Conservation (phyloP, 64 coral and sea anemone species). For the Orbicella faveolata region DNA sequence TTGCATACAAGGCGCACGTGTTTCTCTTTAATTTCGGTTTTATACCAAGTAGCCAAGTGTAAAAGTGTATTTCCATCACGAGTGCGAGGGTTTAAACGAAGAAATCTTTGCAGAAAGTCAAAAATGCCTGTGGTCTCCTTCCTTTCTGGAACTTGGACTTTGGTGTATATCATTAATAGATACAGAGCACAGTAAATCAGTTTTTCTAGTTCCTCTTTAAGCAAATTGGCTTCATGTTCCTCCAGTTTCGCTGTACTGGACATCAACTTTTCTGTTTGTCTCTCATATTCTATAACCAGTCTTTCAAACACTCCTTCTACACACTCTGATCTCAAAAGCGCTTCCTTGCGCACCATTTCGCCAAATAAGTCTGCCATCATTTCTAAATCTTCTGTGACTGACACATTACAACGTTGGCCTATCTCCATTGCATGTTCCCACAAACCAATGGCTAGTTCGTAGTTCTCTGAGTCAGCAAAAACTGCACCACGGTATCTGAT, state of each 20-base stretch:
- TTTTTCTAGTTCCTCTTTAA: too few species aligned
- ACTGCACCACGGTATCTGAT: constrained; percentile 75
- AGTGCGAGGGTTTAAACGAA: constrained; percentile 62
- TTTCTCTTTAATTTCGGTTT: constrained; percentile 60
- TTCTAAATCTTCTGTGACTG: constrained; percentile 72
- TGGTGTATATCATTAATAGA: constrained; percentile 58
- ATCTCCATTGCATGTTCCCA: constrained; percentile 89
- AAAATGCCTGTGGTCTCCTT: constrained; percentile 18
- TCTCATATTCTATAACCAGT: constrained; percentile 44
- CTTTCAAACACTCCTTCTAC: constrained; percentile 32
- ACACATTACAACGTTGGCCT: constrained; percentile 59
- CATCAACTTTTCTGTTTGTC: constrained; percentile 53
- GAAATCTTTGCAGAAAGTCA: constrained; percentile 46
- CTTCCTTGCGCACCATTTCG: constrained; percentile 72
- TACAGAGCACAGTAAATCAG: constrained; percentile 64
- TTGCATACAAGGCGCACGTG: too few species aligned
- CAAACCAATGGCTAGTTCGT: constrained; percentile 66
- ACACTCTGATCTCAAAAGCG: constrained; percentile 15
- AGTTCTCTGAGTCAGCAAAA: constrained; percentile 82
- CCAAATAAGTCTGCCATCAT: constrained; percentile 86
- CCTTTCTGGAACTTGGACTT: constrained; percentile 48
- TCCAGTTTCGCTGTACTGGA: not conserved
- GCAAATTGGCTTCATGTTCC: too few species aligned
- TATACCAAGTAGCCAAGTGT: constrained; percentile 65
- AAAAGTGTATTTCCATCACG: constrained; percentile 45